Percentiles rank a stretch among this genome's conserved stretches.
Evolutionary conservation across 2,888 invertebrate species (phyloP).

Genomic region (Meiosimyza platycephala): DNA sequence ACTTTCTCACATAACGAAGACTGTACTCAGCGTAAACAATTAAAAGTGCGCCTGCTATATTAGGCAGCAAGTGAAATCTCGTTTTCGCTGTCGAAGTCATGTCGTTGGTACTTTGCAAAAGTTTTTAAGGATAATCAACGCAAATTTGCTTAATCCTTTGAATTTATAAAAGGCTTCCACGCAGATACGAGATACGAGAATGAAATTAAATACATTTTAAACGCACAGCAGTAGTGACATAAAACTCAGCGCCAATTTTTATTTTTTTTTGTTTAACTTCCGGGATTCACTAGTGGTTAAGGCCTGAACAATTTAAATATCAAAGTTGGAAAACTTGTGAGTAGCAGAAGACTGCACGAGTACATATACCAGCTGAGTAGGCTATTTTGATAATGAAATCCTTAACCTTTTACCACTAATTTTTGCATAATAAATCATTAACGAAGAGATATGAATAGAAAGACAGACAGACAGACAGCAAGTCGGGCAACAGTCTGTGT

Average conservation of each 20-base stretch:
- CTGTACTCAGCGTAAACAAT: too few species aligned
- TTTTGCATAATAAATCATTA: constrained; percentile 64
- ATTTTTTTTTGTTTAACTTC: neutral
- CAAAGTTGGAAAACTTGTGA: constrained; percentile 6
- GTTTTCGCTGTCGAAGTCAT: neutral
- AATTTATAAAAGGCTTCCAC: constrained; percentile 33
- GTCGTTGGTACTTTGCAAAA: constrained; percentile 1
- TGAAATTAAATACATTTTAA: constrained; percentile 3
- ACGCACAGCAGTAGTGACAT: neutral
- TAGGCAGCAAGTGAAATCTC: neutral
- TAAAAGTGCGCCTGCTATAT: too few species aligned
- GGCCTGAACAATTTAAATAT: constrained; percentile 7
- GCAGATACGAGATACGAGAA: neutral
- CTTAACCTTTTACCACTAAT: constrained; percentile 49
- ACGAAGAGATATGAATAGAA: constrained; percentile 50
- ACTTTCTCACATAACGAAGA: too few species aligned
- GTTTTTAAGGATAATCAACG: constrained; percentile 30
- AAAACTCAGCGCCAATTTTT: neutral
- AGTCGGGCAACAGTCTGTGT: neutral
- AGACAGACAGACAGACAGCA: neutral
- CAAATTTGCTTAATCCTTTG: constrained; percentile 43
- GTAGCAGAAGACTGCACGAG: too few species aligned
- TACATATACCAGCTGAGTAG: too few species aligned
- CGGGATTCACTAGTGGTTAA: neutral
- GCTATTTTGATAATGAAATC: too few species aligned